Base-by-base conservation (phyloP, 2,888 invertebrate genomes). In the Allolobophora icterica region DNA sequence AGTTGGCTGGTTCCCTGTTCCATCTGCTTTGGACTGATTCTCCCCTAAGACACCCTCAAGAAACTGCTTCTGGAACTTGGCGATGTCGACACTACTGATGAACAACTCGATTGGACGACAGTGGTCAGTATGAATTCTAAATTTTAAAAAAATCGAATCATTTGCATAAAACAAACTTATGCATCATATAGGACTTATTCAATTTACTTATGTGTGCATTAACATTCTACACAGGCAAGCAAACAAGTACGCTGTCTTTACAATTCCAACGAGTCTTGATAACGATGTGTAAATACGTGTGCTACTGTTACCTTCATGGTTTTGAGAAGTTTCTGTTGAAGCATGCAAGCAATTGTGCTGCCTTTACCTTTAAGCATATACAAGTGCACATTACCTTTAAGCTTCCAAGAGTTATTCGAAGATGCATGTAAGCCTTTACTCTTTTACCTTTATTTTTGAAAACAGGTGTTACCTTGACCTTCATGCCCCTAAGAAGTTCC, bases 51-150 rank as follows among this genome's bases (percentile, higher is more conserved):
- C 21, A 24, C 38, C 21, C 6, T n/a, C 45, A 8, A 40, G 35
- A 90, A 92, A 93, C 13, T 90, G 90, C 89, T 91, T 90, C 84
- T 91, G 92, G 92, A 97, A 97, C 93, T 97, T 96, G 0, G 97
- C 96, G 30, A 97, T 96, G 93, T 97, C 97, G 89, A 97, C 96
- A 94, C 97, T 97, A 24, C 97, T 97, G 93, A 98, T 97, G n/a
- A 97, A 96, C 0, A 97, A 97, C 95, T 98, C 98, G 0, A 98
- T 98, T 90, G 97, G 97, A 91, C 94, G 93, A 15, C 94, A 94
- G 8, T 93, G 93, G 84, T 94, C 94, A 30, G 95, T 93, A 92
- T 95, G 95, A 90, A 96, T 95, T 93, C 96, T 95, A 93, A 33
- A 94, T 91, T 33, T 38, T 8, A n/a, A 71, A 71, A 30, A 3